Percentiles rank a stretch among this genome's conserved stretches.
These are phyloP conservation scores for Sciurus niger DNA, from an alignment of 2,113 vertebrate genomes.

Conservation along the genomic window DNA sequence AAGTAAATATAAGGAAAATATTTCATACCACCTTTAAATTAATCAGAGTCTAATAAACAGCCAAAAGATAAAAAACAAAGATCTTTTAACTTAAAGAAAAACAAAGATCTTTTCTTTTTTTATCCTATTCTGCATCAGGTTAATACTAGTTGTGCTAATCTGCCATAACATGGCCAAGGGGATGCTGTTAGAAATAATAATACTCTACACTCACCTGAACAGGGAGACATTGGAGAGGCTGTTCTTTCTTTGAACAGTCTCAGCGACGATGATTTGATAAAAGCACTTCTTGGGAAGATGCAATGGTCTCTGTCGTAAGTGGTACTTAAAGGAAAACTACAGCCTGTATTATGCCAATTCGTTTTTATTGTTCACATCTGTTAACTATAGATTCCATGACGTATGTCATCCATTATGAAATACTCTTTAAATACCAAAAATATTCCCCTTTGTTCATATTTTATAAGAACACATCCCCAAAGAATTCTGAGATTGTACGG, in stretches of 20 bases:
- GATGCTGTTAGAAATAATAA: neutral
- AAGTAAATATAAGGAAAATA: neutral
- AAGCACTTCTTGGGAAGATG: neutral
- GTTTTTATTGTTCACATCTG: neutral
- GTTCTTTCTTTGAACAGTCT: constrained; percentile 16
- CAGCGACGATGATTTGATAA: neutral
- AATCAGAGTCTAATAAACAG: neutral
- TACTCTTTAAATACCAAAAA: neutral
- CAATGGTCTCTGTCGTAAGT: neutral
- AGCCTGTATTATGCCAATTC: neutral
- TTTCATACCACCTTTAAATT: neutral
- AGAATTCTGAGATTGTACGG: neutral
- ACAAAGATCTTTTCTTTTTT: rapidly evolving
- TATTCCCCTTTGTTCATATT: neutral
- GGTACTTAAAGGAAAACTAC: constrained; percentile 11
- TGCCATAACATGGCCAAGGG: neutral
- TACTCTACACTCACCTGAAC: neutral
- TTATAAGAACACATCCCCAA: neutral
- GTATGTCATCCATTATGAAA: neutral
- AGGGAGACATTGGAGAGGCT: neutral
- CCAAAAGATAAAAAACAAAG: neutral
- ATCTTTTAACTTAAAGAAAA: neutral
- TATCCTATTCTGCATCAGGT: neutral
- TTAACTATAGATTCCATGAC: neutral
- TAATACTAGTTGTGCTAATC: neutral